Evolutionary conservation across 2,113 vertebrate species (phyloP).

Genomic region (Scortum barcoo): DNA sequence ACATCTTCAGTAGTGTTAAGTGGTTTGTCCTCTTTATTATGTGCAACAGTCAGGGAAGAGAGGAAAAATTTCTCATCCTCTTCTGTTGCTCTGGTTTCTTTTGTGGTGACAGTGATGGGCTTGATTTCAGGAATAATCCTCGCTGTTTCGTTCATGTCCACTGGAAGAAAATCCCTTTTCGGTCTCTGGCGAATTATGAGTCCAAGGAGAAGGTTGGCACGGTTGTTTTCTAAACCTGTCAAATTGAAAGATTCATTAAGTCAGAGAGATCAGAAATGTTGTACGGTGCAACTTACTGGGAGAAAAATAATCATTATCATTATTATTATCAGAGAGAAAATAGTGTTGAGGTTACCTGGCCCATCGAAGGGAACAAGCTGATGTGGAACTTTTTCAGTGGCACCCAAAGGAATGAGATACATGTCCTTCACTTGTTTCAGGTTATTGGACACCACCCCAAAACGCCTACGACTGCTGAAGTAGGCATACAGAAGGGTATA

Average conservation of each 20-base stretch:
- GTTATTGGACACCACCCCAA: constrained; percentile 97
- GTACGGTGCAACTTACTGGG: neutral
- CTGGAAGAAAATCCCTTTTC: constrained; percentile 89
- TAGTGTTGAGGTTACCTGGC: constrained; percentile 87
- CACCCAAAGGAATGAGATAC: constrained; percentile 96
- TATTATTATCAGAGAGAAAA: neutral
- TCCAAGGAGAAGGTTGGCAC: constrained; percentile 94
- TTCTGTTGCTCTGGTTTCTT: constrained; percentile 77
- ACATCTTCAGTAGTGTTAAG: constrained; percentile 80
- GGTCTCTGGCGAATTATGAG: constrained; percentile 95
- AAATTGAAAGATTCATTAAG: constrained; percentile 54
- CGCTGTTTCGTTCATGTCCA: constrained; percentile 84
- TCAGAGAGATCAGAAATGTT: neutral
- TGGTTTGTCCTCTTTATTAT: constrained; percentile 88
- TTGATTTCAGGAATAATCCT: constrained; percentile 89
- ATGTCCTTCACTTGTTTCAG: constrained; percentile 98
- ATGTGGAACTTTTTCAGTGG: constrained; percentile 96
- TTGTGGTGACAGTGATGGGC: constrained; percentile 82
- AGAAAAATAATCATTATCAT: no score
- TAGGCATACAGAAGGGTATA: constrained; percentile 96
- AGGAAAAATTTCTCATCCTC: constrained; percentile 92
- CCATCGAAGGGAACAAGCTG: constrained; percentile 99
- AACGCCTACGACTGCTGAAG: constrained; percentile 97
- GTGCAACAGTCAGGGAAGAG: constrained; percentile 87
- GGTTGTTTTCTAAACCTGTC: constrained; percentile 93